These are phyloP conservation scores for Vultur gryphus DNA, from an alignment of 2,797 vertebrate genomes.

Conservation along the genomic window DNA sequence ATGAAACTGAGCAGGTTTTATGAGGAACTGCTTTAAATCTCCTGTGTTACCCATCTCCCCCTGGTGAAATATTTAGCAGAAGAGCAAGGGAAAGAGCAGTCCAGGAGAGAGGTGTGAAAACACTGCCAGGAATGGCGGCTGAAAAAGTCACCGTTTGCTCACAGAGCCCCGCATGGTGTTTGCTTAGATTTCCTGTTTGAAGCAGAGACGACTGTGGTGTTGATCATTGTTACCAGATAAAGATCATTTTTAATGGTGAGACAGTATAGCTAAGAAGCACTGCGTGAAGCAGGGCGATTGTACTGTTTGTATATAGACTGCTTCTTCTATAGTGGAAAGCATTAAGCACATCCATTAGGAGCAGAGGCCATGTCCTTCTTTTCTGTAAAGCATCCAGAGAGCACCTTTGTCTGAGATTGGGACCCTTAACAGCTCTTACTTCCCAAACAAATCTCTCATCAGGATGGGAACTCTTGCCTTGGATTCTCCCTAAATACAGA, in stretches of 20 bases:
- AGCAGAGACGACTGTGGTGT: background rate
- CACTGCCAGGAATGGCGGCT: background rate
- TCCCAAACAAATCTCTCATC: rapidly evolving
- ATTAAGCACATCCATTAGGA: rapidly evolving
- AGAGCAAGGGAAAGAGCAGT: background rate
- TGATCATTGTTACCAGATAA: background rate
- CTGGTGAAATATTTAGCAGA: background rate
- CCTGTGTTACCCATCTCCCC: background rate
- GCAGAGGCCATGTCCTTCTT: background rate
- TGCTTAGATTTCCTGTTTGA: background rate
- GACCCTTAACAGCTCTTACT: background rate
- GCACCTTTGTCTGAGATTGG: rapidly evolving
- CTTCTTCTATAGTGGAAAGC: background rate
- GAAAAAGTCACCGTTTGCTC: background rate
- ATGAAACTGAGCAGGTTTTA: background rate
- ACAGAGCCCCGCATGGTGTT: rapidly evolving
- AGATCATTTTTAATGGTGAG: background rate
- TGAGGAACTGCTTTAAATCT: background rate
- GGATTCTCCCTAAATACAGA: background rate
- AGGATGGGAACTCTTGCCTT: background rate
- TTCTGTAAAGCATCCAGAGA: background rate
- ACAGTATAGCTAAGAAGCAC: background rate
- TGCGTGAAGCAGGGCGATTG: rapidly evolving
- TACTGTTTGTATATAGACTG: background rate
- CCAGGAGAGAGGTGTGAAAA: background rate